Base-by-base conservation (phyloP, 2,888 invertebrate genomes). In the Nycteola revayana region DNA sequence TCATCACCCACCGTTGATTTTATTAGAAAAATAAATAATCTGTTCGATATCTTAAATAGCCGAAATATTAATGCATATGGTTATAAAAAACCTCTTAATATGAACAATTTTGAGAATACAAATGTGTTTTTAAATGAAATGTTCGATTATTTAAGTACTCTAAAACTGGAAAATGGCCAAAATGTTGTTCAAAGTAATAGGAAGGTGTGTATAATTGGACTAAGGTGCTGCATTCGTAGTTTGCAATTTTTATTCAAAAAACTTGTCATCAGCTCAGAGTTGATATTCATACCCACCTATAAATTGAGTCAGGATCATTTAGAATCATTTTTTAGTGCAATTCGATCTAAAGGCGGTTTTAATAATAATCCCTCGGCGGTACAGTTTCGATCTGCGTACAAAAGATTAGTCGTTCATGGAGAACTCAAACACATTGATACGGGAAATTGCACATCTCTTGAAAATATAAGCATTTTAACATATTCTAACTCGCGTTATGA, bases 41-140 rank as follows among this genome's bases (percentile, higher is more conserved):
- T 45, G 9, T 47, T 54, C 17, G 54, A 51, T 28, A 21, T 51
- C 4, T 21, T 51, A 4, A 48, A 51, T 31, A 23, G 39, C 4
- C 11, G 36, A 7, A 34, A 30, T 29, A 9, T 42, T 0, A 25
- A 32, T n/a, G 7, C 28, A 3, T 38, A 23, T 24, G 38, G 36
- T 4, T 42, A 9, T 9, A 39, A 44, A 31, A 39, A 33, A 8
- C 27, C 27, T n/a, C 3, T 27, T 2, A 17, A 17, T 27, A 14
- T 3, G 17, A 17, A 8, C 7, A 27, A 27, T 27, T 14, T 27
- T 27, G 17, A 27, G 1, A 20, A 1, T 5, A 9, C 9, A 1
- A 8, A 9, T 7, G 7, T 7, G 2, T 10, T 20, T 10, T 7
- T 20, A 1, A 20, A 28, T 4, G 10, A 14, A 2, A 14, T 14